Evolutionary conservation across 2,888 invertebrate species (phyloP), one percentile per base, ranked within the genome.

Genomic region (Ischnura elegans): DNA sequence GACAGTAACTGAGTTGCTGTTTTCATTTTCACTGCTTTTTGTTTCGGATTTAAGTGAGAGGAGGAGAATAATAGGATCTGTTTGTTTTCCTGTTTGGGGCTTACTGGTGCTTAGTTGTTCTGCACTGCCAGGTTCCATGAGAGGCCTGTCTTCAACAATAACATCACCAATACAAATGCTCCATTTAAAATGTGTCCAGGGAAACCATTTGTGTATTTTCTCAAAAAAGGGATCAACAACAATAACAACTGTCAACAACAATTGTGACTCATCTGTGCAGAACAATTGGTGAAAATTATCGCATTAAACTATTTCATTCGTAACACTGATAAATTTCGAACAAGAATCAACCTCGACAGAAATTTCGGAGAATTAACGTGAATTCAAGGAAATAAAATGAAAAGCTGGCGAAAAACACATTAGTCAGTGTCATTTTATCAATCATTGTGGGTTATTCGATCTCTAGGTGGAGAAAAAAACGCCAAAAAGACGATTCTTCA

Each of bases 51-150:
- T 43, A 61, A 90, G n/a, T 43, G 61, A 43, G 43, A 61, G 45
- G 8, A 86, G 86, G 66, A 90, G 55, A n/a, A 90, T 61, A 21
- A 61, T 42, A 43, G 90, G 90, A 42, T 90, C 42, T n/a, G 55
- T 0, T n/a, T 43, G 43, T 25, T n/a, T 42, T n/a, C 43, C 61
- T n/a, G 43, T 19, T 42, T 61, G 61, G 25, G 90, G 66, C 43
- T 90, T 90, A 61, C 25, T 13, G 43, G 55, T 90, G 66, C 61
- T 90, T 90, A 66, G 55, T 2, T 43, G 10, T 43, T 90, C 55
- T 61, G 90, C 90, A 90, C 90, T 90, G 90, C 36, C 90, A 90
- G 90, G 43, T 90, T 90, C 90, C 90, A 90, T 90, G 90, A 66
- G 90, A 90, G 61, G 43, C 42, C 43, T 61, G 61, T 90, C 43